Evolutionary conservation across 2,888 invertebrate genomes (phyloP).

Genomic region (Lamellibrachia columna): DNA sequence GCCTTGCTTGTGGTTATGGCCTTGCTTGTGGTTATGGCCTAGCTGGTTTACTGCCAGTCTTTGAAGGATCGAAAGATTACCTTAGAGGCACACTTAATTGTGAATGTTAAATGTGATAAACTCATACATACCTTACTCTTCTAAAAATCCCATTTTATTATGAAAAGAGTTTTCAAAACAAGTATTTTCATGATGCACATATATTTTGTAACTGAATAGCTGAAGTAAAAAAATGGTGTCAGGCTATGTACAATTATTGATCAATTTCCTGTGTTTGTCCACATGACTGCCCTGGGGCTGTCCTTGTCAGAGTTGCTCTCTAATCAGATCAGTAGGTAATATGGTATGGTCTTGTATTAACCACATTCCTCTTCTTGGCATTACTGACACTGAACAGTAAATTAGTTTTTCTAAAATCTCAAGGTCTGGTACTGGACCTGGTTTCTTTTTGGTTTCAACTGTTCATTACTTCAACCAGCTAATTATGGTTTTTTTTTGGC

Average conservation of each 20-base stretch:
- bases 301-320: neutral
- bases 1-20: no score
- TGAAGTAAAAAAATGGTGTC: neutral
- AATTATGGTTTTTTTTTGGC: no score
- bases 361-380: neutral
- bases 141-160: neutral
- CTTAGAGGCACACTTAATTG: neutral
- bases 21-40: neutral
- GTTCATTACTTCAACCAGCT: no score
- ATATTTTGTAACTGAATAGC: neutral
- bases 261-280: neutral
- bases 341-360: neutral
- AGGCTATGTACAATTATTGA: neutral
- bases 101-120: neutral
- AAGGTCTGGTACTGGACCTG: neutral
- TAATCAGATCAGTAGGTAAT: neutral
- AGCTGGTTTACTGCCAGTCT: neutral
- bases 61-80: neutral
- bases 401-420: neutral
- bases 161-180: neutral
- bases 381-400: neutral
- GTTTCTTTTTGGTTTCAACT: no score
- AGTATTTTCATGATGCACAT: neutral
- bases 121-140: neutral
- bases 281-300: neutral